A percentile compares a stretch with the other conserved stretches of the same genome.
Conservation (phyloP, 2,113 vertebrate genomes). For the Clupea harengus region DNA sequence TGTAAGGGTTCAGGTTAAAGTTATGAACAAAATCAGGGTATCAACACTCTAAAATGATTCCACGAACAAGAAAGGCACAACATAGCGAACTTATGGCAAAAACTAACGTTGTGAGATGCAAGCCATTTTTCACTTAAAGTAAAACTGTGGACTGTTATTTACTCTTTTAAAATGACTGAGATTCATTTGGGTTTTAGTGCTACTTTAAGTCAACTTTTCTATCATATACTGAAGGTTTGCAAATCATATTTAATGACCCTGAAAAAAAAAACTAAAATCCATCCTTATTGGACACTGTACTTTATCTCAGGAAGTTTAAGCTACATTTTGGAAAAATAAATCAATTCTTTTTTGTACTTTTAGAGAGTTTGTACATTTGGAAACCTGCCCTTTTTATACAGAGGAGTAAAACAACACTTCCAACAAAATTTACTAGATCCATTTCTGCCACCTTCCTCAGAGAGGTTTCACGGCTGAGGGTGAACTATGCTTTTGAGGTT, state of each 20-base stretch:
- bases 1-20: background rate
- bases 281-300: background rate
- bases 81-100: background rate
- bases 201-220: background rate
- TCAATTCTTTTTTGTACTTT: background rate
- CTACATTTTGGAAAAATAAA: background rate
- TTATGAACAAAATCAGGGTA: background rate
- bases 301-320: background rate
- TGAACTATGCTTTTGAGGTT: background rate
- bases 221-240: background rate
- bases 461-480: background rate
- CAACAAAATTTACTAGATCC: background rate
- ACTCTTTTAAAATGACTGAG: background rate
- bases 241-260: background rate
- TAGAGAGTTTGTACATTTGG: background rate
- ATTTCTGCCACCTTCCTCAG: background rate
- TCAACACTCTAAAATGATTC: background rate
- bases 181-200: background rate
- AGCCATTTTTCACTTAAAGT: background rate
- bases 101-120: background rate
- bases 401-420: background rate
- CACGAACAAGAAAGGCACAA: background rate
- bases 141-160: background rate
- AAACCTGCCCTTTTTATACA: slow-evolving; percentile 15
- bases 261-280: background rate